Percentiles rank a stretch among this genome's conserved stretches.
These are phyloP conservation scores for Galago senegalensis DNA, from an alignment of 2,797 vertebrate genomes.

Conservation along the genomic window DNA sequence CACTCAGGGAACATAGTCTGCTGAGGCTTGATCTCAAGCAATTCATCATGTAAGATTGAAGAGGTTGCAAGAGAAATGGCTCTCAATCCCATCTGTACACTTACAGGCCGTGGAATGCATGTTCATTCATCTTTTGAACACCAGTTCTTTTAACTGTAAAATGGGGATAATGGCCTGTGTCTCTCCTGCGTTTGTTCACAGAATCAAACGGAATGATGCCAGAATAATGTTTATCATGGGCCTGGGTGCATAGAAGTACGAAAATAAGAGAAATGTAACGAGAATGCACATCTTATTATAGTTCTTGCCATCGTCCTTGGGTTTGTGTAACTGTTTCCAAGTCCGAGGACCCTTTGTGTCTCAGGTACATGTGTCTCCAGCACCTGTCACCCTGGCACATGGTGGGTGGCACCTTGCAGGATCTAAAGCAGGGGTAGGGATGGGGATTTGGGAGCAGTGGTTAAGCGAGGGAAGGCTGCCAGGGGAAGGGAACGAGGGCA, in stretches of 20 bases:
- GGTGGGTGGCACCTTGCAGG: not conserved
- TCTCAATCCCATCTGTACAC: not conserved
- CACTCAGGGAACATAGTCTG: not conserved
- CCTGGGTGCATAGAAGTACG: not conserved
- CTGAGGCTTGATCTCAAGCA: not conserved
- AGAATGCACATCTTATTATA: rapidly evolving
- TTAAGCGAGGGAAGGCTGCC: rapidly evolving
- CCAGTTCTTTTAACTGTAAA: not conserved
- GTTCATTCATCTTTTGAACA: not conserved
- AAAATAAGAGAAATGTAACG: too few relatives aligned
- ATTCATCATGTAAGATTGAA: rapidly evolving
- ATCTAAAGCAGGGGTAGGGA: not conserved
- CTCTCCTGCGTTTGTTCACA: not conserved
- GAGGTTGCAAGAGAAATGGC: not conserved
- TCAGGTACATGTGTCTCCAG: not conserved
- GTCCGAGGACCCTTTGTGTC: not conserved
- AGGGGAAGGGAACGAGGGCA: too few relatives aligned
- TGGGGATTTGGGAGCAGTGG: rapidly evolving
- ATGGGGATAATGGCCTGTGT: not conserved
- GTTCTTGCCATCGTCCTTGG: rapidly evolving
- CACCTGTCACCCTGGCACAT: not conserved
- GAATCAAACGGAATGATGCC: not conserved
- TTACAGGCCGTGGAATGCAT: not conserved
- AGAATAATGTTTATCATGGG: rapidly evolving
- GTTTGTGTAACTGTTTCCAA: not conserved